These are phyloP conservation scores for Ceryle rudis DNA, from an alignment of 2,797 vertebrate species.

Conservation along the genomic window DNA sequence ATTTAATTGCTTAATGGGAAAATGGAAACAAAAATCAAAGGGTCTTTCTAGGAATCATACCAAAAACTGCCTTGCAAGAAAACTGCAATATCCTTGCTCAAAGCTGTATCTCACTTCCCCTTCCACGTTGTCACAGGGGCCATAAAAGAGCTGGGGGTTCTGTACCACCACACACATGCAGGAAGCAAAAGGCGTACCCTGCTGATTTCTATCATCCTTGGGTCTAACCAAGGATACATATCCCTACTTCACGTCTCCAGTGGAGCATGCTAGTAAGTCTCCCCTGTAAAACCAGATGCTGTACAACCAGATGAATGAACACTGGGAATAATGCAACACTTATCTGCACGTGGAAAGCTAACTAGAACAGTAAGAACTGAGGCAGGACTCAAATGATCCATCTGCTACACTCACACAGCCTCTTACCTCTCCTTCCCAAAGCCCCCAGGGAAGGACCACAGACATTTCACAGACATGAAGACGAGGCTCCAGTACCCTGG, in stretches of 20 bases:
- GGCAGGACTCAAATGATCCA: background rate
- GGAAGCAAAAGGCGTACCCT: rapidly evolving
- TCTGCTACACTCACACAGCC: background rate
- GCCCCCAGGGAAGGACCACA: rapidly evolving
- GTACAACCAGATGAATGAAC: background rate
- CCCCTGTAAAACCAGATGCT: background rate
- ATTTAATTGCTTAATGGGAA: background rate
- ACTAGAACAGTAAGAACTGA: background rate
- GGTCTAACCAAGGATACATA: background rate
- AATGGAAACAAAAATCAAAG: background rate
- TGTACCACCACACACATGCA: rapidly evolving
- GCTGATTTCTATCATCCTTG: background rate
- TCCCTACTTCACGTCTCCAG: rapidly evolving
- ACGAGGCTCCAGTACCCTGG: rapidly evolving
- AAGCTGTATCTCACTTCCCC: background rate
- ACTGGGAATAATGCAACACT: background rate
- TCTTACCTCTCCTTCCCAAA: background rate
- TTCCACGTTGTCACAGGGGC: background rate
- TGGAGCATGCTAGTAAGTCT: background rate
- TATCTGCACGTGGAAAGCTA: background rate
- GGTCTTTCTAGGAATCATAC: background rate
- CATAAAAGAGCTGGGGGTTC: background rate
- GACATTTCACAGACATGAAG: background rate
- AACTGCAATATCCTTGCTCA: background rate
- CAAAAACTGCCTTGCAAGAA: background rate